phyloP scores from a whole-genome alignment of 2,888 invertebrate genomes.

The Hydriomena furcata region DNA sequence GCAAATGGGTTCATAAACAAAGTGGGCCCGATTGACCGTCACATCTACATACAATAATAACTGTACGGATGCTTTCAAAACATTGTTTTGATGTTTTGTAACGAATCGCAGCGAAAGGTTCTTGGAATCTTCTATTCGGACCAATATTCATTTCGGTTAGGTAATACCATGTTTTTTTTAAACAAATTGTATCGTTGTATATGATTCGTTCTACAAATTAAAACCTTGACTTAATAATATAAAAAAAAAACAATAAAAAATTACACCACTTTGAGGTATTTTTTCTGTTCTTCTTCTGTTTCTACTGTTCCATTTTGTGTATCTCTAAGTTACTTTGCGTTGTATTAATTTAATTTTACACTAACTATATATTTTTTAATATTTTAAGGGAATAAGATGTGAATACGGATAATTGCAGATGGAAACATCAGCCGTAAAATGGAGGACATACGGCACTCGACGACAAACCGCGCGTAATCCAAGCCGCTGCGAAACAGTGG shows the following conservation, averaged over 20 bases:
- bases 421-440: constrained; percentile 32
- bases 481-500: background rate
- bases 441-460: constrained; percentile 35
- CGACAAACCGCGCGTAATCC: constrained; percentile 27
- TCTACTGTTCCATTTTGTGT: no score
- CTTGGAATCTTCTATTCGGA: constrained; percentile 21
- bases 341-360: background rate
- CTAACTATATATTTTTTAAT: no score
- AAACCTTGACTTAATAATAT: no score
- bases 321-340: no score
- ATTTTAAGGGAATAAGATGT: constrained; percentile 17
- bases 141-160: background rate
- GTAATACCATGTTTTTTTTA: no score
- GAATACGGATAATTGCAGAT: constrained; percentile 13
- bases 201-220: no score
- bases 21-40: constrained; percentile 52
- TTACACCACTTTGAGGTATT: no score
- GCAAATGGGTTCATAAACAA: constrained; percentile 74
- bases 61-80: constrained; percentile 47
- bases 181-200: no score
- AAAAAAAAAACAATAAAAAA: no score
- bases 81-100: constrained; percentile 38
- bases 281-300: no score
- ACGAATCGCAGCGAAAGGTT: constrained; percentile 33
- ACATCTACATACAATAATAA: constrained; percentile 48